phyloP scores from a whole-genome alignment of 2,113 vertebrate genomes.

The Sinocyclocheilus rhinocerous region DNA sequence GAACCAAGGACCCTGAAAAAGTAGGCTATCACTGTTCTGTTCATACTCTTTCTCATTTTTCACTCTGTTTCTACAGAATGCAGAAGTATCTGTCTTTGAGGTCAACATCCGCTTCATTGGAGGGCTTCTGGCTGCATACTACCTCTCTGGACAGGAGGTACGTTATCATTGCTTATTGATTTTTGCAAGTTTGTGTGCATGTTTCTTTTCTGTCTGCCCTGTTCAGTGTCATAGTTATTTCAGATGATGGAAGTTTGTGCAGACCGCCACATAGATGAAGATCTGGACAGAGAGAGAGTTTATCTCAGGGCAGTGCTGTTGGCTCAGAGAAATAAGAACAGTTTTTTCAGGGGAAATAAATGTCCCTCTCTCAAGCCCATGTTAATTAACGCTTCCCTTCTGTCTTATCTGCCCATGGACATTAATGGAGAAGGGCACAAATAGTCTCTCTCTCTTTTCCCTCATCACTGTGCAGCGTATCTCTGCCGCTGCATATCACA shows the following conservation, averaged over 20 bases:
- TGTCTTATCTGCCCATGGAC: constrained; percentile 39
- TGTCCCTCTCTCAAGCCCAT: constrained; percentile 17
- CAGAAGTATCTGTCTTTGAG: constrained; percentile 96
- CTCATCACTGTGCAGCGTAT: not conserved
- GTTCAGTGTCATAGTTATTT: not conserved
- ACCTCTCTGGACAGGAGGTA: constrained; percentile 96
- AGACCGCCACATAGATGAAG: not conserved
- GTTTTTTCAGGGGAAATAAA: constrained; percentile 32
- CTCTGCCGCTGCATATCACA: not conserved
- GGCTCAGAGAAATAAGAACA: not conserved
- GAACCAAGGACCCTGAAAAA: not conserved
- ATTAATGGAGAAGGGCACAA: constrained; percentile 31
- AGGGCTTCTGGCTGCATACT: constrained; percentile 91
- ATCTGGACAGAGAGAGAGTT: not conserved
- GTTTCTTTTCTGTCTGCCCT: not conserved
- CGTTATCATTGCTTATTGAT: constrained; percentile 56
- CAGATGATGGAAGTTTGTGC: not conserved
- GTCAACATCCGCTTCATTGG: constrained; percentile 98
- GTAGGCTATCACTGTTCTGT: no score
- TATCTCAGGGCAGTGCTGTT: not conserved
- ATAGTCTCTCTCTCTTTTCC: not conserved
- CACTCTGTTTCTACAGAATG: constrained; percentile 81
- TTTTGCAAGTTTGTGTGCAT: constrained; percentile 8
- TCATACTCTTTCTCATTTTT: not conserved
- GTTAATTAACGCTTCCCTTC: constrained; percentile 42